These are phyloP conservation scores for Leucophenga montana DNA, from an alignment of 2,888 invertebrate genomes.

Conservation along the genomic window DNA sequence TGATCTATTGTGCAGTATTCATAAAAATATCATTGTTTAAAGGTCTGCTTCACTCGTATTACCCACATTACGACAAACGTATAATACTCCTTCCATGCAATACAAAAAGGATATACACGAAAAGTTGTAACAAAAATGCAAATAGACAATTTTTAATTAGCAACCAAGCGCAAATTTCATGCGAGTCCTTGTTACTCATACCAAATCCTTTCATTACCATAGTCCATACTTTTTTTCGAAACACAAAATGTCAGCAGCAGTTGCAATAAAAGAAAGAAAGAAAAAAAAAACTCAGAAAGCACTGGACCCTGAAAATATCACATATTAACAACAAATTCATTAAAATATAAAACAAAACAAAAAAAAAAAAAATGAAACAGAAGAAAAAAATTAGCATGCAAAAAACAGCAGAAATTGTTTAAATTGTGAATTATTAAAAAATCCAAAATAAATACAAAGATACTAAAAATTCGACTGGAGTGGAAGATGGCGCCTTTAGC, in stretches of 20 bases:
- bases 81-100: too few species aligned
- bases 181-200: not conserved
- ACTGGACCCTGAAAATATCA: constrained; percentile 31
- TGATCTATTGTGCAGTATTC: too few species aligned
- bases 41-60: too few species aligned
- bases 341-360: constrained; percentile 46
- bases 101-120: not conserved
- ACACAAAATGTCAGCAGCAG: constrained; percentile 20
- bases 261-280: not conserved
- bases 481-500: constrained; percentile 47
- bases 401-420: constrained; percentile 13
- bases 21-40: too few species aligned
- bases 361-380: constrained; percentile 7
- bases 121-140: constrained; percentile 56
- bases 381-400: constrained; percentile 22
- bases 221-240: not conserved
- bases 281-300: too few species aligned
- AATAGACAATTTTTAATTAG: constrained; percentile 66
- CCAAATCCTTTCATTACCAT: not conserved
- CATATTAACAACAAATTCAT: constrained; percentile 63
- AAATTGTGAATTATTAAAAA: constrained; percentile 21
- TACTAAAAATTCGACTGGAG: constrained; percentile 35
- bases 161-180: constrained; percentile 63
- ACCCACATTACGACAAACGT: too few species aligned
- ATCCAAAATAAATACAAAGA: constrained; percentile 37